A percentile compares a stretch with the other conserved stretches of the same genome.
These are phyloP conservation scores for Pangasius macronema DNA, from an alignment of 2,797 vertebrate genomes.

Conservation along the genomic window DNA sequence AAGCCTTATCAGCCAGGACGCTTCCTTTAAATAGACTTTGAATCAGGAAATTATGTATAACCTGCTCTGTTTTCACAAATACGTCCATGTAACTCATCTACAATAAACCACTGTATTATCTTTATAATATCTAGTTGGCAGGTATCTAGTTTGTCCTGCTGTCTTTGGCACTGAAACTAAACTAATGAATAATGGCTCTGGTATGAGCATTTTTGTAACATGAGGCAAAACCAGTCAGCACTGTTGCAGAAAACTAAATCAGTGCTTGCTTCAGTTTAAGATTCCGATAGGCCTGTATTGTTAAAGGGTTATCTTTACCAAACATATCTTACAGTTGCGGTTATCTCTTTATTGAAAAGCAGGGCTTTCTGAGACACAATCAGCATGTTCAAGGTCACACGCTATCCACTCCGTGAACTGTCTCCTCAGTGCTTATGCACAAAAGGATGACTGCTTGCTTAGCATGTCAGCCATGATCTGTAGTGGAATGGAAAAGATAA, in stretches of 20 bases:
- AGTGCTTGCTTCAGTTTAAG: neutral
- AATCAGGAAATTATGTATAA: neutral
- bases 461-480: neutral
- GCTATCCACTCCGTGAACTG: neutral
- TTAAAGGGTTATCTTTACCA: neutral
- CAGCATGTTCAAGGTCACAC: neutral
- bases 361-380: neutral
- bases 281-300: neutral
- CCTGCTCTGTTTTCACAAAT: neutral
- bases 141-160: constrained; percentile 1
- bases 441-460: neutral
- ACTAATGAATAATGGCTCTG: neutral
- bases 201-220: constrained; percentile 20
- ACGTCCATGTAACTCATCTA: neutral
- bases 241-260: constrained; percentile 4
- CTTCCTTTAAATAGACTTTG: neutral
- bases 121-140: neutral
- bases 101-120: neutral
- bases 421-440: neutral
- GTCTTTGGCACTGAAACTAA: constrained; percentile 18
- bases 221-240: constrained; percentile 22
- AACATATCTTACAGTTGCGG: neutral
- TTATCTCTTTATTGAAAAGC: neutral
- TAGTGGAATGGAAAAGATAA: neutral
- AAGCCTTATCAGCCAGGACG: neutral